Base-by-base conservation (phyloP, 2,113 vertebrate genomes). In the Fregetta grallaria region DNA sequence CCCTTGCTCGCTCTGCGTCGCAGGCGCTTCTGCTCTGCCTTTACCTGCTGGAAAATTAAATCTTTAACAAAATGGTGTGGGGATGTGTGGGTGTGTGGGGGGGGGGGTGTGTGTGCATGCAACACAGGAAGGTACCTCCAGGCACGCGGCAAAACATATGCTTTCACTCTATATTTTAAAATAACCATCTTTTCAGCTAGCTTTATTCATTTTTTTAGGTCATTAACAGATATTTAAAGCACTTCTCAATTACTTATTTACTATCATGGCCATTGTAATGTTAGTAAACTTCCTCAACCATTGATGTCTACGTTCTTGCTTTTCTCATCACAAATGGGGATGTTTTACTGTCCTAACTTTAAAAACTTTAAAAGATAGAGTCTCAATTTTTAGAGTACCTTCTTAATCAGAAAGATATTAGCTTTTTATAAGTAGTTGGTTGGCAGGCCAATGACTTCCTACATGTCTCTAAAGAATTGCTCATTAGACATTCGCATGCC, bases 1-100 rank as follows among this genome's bases (percentile, higher is more conserved):
- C 20, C 29, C 71, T 76, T 1, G 0, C 59, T 75, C 5, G 0
- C 23, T 66, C 52, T 66, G 32, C 1, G 1, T 29, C 6, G 1
- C 17, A 55, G 17, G 26, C 3, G 0, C 15, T 79, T 86, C 68
- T 86, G 44, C 18, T 80, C 50, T 81, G 53, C 22, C 29, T 92
- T 79, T 73, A 15, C 34, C 36, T 32, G 36, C 45, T 66, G 56
- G 25, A 76, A 88, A 90, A 86, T 2, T 55, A 30, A 77, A 78
- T 38, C 34, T 75, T 70, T 32, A 88, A 17, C 42, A 82, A 83
- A 56, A 38, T 38, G n/a, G n/a, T n/a, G n/a, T n/a, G n/a, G n/a
- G n/a, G n/a, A n/a, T n/a, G n/a, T n/a, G n/a, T n/a, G n/a, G n/a
- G n/a, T n/a, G n/a, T n/a, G n/a, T n/a, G n/a, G n/a, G n/a, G n/a